These are phyloP conservation scores for Euplagia quadripunctaria DNA, from an alignment of 2,888 invertebrate genomes.

Conservation along the genomic window DNA sequence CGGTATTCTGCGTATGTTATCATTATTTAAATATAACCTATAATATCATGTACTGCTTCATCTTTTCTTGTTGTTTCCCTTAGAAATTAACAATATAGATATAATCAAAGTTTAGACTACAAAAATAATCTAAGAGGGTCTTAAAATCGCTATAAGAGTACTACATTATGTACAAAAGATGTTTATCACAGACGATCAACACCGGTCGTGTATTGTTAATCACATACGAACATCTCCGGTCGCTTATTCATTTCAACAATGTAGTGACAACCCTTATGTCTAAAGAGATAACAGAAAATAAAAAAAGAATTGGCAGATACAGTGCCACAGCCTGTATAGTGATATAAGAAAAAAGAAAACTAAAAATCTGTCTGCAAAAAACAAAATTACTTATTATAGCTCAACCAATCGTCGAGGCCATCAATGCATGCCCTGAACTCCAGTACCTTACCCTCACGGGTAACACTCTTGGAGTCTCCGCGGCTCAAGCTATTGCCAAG, in stretches of 20 bases:
- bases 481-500: constrained; percentile 94
- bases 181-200: neutral
- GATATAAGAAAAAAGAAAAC: too few relatives aligned
- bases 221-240: neutral
- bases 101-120: neutral
- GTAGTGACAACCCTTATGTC: neutral
- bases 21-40: constrained; percentile 32
- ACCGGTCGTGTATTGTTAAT: neutral
- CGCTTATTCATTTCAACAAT: neutral
- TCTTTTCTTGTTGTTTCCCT: neutral
- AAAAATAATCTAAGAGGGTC: neutral
- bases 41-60: neutral
- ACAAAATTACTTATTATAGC: constrained; percentile 80
- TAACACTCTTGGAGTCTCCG: constrained; percentile 96
- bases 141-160: neutral
- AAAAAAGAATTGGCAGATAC: too few relatives aligned
- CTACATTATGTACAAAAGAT: too few relatives aligned
- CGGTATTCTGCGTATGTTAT: neutral
- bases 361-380: too few relatives aligned
- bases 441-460: constrained; percentile 94
- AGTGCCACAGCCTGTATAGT: too few relatives aligned
- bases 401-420: constrained; percentile 91
- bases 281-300: neutral
- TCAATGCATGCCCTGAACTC: constrained; percentile 90
- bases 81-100: neutral